These are phyloP conservation scores for Tridacna crocea DNA, from an alignment of 2,888 invertebrate species.

Conservation along the genomic window DNA sequence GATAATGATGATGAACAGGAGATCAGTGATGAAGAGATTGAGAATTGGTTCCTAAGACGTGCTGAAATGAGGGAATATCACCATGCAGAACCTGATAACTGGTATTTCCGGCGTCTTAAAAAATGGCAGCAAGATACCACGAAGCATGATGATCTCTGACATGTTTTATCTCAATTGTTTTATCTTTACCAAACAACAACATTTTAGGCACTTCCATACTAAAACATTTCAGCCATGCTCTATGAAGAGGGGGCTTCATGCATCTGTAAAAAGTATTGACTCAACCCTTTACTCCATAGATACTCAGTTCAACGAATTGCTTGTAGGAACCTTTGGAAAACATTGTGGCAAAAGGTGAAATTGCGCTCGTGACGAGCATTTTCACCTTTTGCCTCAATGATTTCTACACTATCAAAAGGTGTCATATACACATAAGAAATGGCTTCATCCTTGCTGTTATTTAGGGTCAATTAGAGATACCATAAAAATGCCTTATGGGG, in stretches of 20 bases:
- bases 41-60: constrained; percentile 40
- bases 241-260: too few relatives aligned
- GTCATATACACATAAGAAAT: too few relatives aligned
- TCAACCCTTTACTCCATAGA: neutral
- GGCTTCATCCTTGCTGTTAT: too few relatives aligned
- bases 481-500: too few relatives aligned
- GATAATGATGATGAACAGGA: constrained; percentile 8
- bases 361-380: too few relatives aligned
- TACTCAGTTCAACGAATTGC: too few relatives aligned
- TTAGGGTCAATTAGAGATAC: too few relatives aligned
- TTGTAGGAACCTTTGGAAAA: too few relatives aligned
- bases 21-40: constrained; percentile 11
- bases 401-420: too few relatives aligned
- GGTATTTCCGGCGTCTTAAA: constrained; percentile 42
- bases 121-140: constrained; percentile 7
- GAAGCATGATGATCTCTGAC: neutral
- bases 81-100: constrained; percentile 39
- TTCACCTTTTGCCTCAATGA: too few relatives aligned
- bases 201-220: neutral
- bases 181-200: neutral
- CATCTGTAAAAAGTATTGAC: neutral
- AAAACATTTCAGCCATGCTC: too few relatives aligned
- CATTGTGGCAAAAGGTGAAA: too few relatives aligned
- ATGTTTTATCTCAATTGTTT: neutral
- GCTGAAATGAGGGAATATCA: constrained; percentile 36